Percentiles rank a stretch among this genome's conserved stretches.
Evolutionary conservation across 53 echinoderm and acorn worm species (phyloP).

Genomic region (Stichopus horrens): DNA sequence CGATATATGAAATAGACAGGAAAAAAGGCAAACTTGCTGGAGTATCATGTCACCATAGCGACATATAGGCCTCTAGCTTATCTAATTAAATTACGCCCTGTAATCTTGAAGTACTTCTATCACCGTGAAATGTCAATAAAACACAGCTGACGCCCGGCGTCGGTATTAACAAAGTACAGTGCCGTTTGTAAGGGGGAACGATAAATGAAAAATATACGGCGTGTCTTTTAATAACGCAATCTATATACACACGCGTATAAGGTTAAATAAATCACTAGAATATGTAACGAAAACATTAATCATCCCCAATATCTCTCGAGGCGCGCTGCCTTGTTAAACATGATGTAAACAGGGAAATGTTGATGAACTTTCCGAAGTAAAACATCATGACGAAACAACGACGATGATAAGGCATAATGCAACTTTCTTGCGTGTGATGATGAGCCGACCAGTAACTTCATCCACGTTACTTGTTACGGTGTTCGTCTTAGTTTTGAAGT

Average conservation of each 20-base stretch:
- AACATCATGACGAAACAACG: too few relatives aligned
- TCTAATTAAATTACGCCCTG: background rate
- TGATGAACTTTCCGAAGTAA: background rate
- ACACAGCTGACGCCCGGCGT: background rate
- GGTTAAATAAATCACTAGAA: background rate
- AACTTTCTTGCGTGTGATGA: too few relatives aligned
- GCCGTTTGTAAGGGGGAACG: background rate
- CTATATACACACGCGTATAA: background rate
- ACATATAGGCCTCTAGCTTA: background rate
- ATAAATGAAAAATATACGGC: background rate
- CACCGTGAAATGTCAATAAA: background rate
- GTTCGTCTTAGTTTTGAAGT: too few relatives aligned
- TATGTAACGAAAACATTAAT: background rate
- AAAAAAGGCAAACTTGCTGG: background rate
- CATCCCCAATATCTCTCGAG: background rate
- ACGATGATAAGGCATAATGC: too few relatives aligned
- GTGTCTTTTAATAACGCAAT: background rate
- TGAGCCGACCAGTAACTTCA: too few relatives aligned
- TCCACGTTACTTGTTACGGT: too few relatives aligned
- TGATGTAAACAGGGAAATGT: background rate
- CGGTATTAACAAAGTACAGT: background rate
- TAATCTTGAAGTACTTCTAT: background rate
- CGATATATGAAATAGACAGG: too few relatives aligned
- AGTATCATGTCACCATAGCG: background rate
- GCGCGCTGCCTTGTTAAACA: too few relatives aligned